Conservation (phyloP, 2,797 vertebrate genomes). For the Lepidocolaptes lacrymiger region DNA sequence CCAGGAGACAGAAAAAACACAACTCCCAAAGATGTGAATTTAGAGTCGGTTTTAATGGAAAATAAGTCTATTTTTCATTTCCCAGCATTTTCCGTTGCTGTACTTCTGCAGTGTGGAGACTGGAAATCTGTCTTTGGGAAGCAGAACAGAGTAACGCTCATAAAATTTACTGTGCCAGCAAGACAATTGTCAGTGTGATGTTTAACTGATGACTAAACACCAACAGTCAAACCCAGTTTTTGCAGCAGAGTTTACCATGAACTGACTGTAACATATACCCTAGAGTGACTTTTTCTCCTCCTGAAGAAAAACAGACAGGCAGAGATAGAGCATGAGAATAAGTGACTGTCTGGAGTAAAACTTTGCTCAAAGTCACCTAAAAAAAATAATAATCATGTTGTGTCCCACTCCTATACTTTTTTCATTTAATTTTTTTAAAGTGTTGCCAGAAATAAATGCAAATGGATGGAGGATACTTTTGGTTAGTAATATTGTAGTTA, state of each 20-base stretch:
- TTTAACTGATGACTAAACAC: background rate
- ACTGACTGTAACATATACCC: background rate
- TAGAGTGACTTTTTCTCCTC: background rate
- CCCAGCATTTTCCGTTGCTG: background rate
- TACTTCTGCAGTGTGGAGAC: background rate
- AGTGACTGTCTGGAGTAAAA: background rate
- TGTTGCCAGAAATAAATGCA: background rate
- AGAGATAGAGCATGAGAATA: background rate
- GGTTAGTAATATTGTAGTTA: background rate
- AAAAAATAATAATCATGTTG: fast-evolving
- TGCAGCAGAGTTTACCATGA: background rate
- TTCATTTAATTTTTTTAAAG: background rate
- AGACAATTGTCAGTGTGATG: background rate
- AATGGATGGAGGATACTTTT: background rate
- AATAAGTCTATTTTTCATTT: background rate
- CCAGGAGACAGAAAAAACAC: background rate
- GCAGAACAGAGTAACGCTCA: background rate
- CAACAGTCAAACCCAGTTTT: background rate
- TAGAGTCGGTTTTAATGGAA: background rate
- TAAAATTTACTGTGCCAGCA: background rate
- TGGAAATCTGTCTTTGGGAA: background rate
- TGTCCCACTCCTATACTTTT: fast-evolving
- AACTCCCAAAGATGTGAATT: background rate
- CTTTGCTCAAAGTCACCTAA: background rate
- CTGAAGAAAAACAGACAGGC: background rate